These are phyloP conservation scores for Potorous gilbertii DNA, from an alignment of 2,797 vertebrate genomes.

Conservation along the genomic window DNA sequence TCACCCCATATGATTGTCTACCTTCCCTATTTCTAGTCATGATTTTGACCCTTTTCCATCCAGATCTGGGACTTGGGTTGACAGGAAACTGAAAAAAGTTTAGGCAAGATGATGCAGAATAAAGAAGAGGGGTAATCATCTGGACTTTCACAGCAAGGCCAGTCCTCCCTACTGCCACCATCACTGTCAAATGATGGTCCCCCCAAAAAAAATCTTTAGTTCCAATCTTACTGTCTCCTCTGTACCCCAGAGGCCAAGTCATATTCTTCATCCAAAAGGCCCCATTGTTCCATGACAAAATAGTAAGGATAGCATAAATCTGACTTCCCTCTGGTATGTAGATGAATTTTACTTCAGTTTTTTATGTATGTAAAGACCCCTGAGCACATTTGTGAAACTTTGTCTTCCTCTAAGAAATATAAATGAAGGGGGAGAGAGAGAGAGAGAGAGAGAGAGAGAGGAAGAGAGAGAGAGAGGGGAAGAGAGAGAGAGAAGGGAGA, in stretches of 20 bases:
- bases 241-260: neutral
- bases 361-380: neutral
- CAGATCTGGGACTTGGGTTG: neutral
- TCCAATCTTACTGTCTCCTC: neutral
- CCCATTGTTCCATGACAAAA: neutral
- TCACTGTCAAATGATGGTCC: neutral
- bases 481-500: too few species aligned
- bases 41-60: neutral
- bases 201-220: neutral
- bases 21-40: neutral
- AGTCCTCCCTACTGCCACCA: neutral
- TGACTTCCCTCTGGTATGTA: neutral
- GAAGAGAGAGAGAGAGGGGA: too few species aligned
- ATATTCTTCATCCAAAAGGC: neutral
- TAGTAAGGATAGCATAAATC: neutral
- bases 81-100: neutral
- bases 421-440: neutral
- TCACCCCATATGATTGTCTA: neutral
- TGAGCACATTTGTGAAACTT: neutral
- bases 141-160: neutral
- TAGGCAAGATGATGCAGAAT: neutral
- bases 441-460: too few species aligned
- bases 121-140: neutral
- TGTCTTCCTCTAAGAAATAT: neutral
- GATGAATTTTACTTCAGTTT: neutral